Evolutionary conservation across 2,113 vertebrate species (phyloP), one percentile per base, ranked within the genome.

Genomic region (Microcebus ravelobensis): DNA sequence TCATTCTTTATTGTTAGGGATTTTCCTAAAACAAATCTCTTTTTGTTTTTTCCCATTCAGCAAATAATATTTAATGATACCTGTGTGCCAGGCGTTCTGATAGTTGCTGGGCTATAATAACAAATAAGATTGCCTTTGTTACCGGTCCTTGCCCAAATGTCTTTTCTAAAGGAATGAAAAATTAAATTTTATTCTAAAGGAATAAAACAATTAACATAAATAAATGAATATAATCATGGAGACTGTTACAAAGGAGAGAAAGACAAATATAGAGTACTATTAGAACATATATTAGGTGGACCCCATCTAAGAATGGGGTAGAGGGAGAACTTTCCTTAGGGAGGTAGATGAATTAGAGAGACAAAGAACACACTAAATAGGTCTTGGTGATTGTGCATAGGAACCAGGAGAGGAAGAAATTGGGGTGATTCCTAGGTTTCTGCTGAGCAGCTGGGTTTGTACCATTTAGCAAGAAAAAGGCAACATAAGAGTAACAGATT

Each of bases 121-220:
- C 65, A 88, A 74, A n/a, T 10, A 84, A 90, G n/a, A 34, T 0
- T 39, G 50, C 57, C 21, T 70, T 61, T 61, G 59, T 61, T 61
- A 61, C 9, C 76, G 39, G 57, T 81, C 79, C 34, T 31, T 70
- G 55, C 21, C 31, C 85, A 34, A 74, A 74, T 34, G 29, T 50
- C 20, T 94, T 74, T 90, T 85, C 57, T 76, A 89, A 61, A 91
- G 45, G 39, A 86, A 95, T 86, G 42, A 55, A 86, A 57, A 94
- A 76, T 57, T 88, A 57, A 94, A 76, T 57, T 88, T 74, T n/a
- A 67, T 36, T 48, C 71, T 65, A 80, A 70, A 67, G 65, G 25
- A 48, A 90, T 48, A 67, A 90, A 67, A 71, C 76, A 63, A 74
- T 29, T 82, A 81, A 94, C 39, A 57, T 25, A 87, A 79, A 36